Base-by-base conservation (phyloP, 2,888 invertebrate genomes). In the Tetranychus truncatus region DNA sequence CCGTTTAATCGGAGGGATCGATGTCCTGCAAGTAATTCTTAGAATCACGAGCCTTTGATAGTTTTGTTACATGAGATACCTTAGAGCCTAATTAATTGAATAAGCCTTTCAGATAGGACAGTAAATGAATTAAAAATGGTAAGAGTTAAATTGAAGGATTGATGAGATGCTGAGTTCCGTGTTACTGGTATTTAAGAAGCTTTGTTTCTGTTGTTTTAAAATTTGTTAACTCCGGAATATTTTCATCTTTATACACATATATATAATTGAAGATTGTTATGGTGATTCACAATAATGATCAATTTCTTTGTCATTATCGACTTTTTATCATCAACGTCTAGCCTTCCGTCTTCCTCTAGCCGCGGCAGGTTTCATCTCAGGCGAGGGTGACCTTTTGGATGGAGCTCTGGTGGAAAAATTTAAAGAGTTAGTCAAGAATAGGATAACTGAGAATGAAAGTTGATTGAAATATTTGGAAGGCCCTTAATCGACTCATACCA, bases 361-460 rank as follows among this genome's bases (percentile, higher is more conserved):
- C 3, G 66, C 20, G 18, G 66, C 18, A 1, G 69, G 11, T 20
- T 20, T 21, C 7, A 69, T 20, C 20, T 69, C 69, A 11, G 69
- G 69, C 7, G 69, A 69, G 20, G 69, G 69, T 69, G 69, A 69
- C 20, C 34, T 69, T 21, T 69, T 69, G 69, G 69, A 69, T 20
- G 34, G n/a, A 20, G 69, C 21, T 24, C 9, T 55, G 55, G 15
- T 55, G 55, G 69, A 21, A 7, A 66, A 66, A 20, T 66, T 66
- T 66, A 9, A 1, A 66, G 0, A 6, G 18, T 66, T 66, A 66
- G 66, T 20, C 7, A 66, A 66, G 18, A 11, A 20, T 18, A 3
- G 5, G 5, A 34, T 34, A 34, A 34, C 3, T 34, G 34, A 34
- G 34, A 34, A 34, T 34, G 34, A 34, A 34, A 34, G 34, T 3